phyloP scores from a whole-genome alignment of 2,113 vertebrate genomes.

The Anolis sagrei region DNA sequence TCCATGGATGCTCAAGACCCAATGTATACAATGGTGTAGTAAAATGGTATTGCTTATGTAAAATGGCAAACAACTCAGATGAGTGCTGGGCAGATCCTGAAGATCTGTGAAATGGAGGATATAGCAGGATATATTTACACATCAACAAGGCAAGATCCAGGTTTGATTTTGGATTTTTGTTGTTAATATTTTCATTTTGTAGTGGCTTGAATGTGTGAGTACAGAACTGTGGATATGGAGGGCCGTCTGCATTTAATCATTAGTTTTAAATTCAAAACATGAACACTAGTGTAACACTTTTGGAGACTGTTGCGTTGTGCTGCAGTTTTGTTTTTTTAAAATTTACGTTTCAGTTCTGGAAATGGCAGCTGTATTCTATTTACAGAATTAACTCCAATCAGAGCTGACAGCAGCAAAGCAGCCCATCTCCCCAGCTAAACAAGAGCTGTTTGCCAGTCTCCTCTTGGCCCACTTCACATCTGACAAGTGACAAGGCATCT shows the following conservation, averaged over 20 bases:
- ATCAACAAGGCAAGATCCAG: no score
- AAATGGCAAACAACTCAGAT: no score
- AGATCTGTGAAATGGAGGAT: no score
- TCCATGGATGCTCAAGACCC: no score
- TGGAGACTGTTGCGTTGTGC: slow-evolving; percentile 23
- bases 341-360: slow-evolving; percentile 69
- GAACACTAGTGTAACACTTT: neutral
- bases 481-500: slow-evolving; percentile 77
- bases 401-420: slow-evolving; percentile 62
- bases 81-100: no score
- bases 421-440: slow-evolving; percentile 57
- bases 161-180: no score
- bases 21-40: no score
- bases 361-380: slow-evolving; percentile 72
- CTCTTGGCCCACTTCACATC: slow-evolving; percentile 78
- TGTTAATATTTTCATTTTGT: no score
- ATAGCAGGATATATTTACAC: no score
- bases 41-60: no score
- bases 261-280: slow-evolving; percentile 18
- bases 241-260: neutral
- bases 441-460: slow-evolving; percentile 71
- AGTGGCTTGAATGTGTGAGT: no score
- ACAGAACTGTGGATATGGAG: no score
- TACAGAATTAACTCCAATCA: slow-evolving; percentile 73
- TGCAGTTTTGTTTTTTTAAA: slow-evolving; percentile 43